A percentile compares a stretch with the other conserved stretches of the same genome.
These are phyloP conservation scores for Fragum sueziense DNA, from an alignment of 2,888 invertebrate species.

Conservation along the genomic window DNA sequence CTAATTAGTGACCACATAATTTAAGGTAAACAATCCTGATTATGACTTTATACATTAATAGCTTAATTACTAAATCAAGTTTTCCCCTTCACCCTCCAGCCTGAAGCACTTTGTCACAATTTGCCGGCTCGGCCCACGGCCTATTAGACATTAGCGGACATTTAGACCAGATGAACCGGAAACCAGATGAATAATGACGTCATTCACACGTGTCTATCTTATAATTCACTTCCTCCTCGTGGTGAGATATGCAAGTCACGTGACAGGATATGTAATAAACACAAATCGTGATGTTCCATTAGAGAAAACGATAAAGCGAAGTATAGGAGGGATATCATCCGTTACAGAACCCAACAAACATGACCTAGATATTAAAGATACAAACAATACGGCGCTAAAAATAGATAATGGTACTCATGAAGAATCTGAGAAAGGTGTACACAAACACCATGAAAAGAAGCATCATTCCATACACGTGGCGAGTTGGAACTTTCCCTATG, in stretches of 20 bases:
- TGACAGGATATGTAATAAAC: slow-evolving; percentile 21
- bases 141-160: background rate
- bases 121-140: too few species aligned
- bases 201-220: background rate
- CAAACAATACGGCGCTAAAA: background rate
- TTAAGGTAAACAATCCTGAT: too few species aligned
- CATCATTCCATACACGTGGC: slow-evolving; percentile 76
- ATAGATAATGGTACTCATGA: background rate
- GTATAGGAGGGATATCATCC: background rate
- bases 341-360: background rate
- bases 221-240: background rate
- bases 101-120: too few species aligned
- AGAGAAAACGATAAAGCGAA: slow-evolving; percentile 9
- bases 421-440: background rate
- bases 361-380: background rate
- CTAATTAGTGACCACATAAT: too few species aligned
- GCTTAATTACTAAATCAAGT: too few species aligned
- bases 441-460: background rate
- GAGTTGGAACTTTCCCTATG: slow-evolving; percentile 80
- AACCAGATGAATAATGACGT: background rate
- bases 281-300: slow-evolving; percentile 3
- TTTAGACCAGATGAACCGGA: background rate
- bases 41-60: too few species aligned
- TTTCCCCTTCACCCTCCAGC: too few species aligned
- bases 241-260: background rate